phyloP scores from a whole-genome alignment of 2,113 vertebrate genomes.

The Phaethornis superciliosus region DNA sequence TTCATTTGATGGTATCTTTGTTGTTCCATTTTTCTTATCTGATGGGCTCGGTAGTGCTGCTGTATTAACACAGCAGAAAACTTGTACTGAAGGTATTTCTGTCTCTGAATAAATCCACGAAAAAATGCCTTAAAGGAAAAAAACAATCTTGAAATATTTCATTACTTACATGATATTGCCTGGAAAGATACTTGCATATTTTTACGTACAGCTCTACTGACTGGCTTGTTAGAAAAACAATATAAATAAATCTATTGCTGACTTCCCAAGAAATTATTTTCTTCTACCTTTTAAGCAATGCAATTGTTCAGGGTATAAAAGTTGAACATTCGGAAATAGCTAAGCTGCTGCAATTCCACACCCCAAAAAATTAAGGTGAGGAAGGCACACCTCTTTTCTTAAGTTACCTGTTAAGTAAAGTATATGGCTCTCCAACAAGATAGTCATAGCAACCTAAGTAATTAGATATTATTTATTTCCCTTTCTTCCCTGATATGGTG shows the following conservation, averaged over 20 bases:
- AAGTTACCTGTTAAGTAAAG: background rate
- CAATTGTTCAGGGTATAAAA: background rate
- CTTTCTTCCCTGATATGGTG: background rate
- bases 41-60: slow-evolving; percentile 58
- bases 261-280: background rate
- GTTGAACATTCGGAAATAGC: background rate
- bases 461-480: background rate
- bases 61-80: slow-evolving; percentile 61
- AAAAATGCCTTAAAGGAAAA: slow-evolving; percentile 61
- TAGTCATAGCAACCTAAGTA: background rate
- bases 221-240: background rate
- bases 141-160: background rate
- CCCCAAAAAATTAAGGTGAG: background rate
- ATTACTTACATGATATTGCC: background rate
- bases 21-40: slow-evolving; percentile 44
- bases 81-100: slow-evolving; percentile 54
- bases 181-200: background rate
- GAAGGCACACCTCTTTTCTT: background rate
- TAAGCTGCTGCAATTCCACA: background rate
- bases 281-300: background rate
- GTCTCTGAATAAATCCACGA: slow-evolving; percentile 63
- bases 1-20: slow-evolving; percentile 44
- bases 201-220: background rate
- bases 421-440: background rate
- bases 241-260: background rate